Conservation (phyloP, 1,140 invertebrate species). For the Saccostrea glomerata region DNA sequence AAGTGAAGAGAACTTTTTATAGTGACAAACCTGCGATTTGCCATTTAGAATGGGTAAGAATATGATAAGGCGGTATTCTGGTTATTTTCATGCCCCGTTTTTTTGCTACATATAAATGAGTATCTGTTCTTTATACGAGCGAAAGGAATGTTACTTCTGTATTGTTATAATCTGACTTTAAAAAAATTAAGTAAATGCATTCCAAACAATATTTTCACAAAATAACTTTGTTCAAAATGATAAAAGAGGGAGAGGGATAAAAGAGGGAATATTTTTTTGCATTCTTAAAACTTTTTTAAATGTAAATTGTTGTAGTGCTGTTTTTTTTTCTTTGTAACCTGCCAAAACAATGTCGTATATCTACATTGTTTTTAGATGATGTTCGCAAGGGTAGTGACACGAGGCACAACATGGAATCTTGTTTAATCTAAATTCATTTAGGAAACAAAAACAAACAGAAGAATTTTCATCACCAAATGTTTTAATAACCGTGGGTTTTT, state of each 20-base stretch:
- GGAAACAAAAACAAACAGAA: not conserved
- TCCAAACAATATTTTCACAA: not conserved
- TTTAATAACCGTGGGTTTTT: conserved; percentile 23
- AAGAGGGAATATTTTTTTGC: not conserved
- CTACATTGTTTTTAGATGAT: not conserved
- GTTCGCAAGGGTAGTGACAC: not conserved
- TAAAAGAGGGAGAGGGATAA: not conserved
- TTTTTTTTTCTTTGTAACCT: no score
- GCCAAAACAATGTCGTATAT: no score
- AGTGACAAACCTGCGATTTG: not conserved
- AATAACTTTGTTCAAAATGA: not conserved
- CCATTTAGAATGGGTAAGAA: not conserved
- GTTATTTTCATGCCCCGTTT: not conserved
- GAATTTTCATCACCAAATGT: not conserved
- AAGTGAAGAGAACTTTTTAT: not conserved
- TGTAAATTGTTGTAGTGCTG: no score
- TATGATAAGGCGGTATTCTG: not conserved
- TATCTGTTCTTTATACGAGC: not conserved
- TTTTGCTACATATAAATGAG: not conserved
- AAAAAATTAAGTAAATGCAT: not conserved
- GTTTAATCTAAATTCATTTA: not conserved
- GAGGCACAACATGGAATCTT: not conserved
- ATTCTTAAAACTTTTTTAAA: not conserved
- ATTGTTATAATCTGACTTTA: not conserved
- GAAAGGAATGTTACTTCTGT: not conserved